Evolutionary conservation across 2,888 invertebrate species (phyloP).

Genomic region (Ennomos quercinarius): DNA sequence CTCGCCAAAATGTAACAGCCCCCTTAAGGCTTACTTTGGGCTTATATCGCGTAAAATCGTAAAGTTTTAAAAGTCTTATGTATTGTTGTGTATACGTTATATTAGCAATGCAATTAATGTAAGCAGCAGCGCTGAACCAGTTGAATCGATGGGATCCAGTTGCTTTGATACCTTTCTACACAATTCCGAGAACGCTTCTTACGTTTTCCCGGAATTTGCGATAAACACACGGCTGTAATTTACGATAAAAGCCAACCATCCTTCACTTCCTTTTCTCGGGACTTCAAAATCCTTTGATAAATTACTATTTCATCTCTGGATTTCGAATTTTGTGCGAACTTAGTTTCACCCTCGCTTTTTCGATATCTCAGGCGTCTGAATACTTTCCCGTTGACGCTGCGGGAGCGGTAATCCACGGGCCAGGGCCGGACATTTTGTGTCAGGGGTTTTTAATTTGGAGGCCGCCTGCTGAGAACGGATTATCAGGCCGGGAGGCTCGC

Average conservation of each 20-base stretch:
- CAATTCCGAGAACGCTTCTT: constrained; percentile 47
- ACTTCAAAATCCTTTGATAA: constrained; percentile 82
- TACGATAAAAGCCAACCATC: constrained; percentile 70
- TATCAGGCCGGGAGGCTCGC: constrained; percentile 72
- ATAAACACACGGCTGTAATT: constrained; percentile 64
- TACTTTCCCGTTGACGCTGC: constrained; percentile 42
- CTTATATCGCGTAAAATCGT: too few species aligned
- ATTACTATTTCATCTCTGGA: constrained; percentile 83
- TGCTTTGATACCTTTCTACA: constrained; percentile 35
- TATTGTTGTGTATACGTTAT: too few species aligned
- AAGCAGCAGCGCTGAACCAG: constrained; percentile 9
- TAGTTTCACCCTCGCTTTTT: constrained; percentile 64
- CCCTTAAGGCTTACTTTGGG: too few species aligned
- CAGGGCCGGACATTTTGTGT: constrained; percentile 65
- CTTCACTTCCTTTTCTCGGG: constrained; percentile 71
- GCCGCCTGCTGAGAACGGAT: constrained; percentile 82
- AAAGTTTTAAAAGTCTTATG: too few species aligned
- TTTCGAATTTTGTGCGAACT: constrained; percentile 72
- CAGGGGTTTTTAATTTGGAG: constrained; percentile 81
- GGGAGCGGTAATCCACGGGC: constrained; percentile 70
- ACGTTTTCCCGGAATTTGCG: constrained; percentile 51
- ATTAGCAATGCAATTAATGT: neutral
- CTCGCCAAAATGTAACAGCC: too few species aligned
- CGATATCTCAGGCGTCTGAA: constrained; percentile 48
- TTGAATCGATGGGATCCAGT: constrained; percentile 34